A percentile compares a stretch with the other conserved stretches of the same genome.
Conservation (phyloP, 2,888 invertebrate genomes). For the Spilarctia lutea region DNA sequence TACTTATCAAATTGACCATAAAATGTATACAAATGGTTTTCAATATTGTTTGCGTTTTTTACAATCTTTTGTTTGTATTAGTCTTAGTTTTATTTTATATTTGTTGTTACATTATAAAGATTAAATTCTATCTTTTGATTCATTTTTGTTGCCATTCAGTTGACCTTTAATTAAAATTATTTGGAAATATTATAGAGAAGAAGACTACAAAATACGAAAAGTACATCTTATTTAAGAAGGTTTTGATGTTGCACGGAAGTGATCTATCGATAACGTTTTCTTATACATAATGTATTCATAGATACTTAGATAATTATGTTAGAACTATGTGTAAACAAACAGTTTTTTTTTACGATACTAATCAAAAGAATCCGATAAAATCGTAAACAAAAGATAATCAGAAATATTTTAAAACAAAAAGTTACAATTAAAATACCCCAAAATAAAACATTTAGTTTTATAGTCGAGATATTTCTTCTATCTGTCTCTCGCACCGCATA, state of each 20-base stretch:
- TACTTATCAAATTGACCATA: constrained; percentile 80
- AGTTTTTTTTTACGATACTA: not conserved
- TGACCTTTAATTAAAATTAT: too few species aligned
- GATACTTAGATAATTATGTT: not conserved
- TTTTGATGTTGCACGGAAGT: not conserved
- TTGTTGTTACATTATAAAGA: not conserved
- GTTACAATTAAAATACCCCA: constrained; percentile 34
- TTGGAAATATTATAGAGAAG: too few species aligned
- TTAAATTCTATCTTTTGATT: not conserved
- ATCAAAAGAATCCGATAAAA: not conserved
- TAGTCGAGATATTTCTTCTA: constrained; percentile 31
- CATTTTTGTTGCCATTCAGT: too few species aligned
- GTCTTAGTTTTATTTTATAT: constrained; percentile 45
- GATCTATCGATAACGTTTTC: not conserved
- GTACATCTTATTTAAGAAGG: too few species aligned
- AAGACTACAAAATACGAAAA: too few species aligned
- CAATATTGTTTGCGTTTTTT: constrained; percentile 41
- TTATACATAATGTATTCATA: not conserved
- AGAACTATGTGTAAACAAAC: not conserved
- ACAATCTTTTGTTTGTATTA: constrained; percentile 6
- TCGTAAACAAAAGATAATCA: not conserved
- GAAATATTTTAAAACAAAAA: constrained; percentile 23
- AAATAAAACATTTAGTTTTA: constrained; percentile 16
- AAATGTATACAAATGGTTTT: constrained; percentile 70
- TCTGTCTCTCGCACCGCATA: constrained; percentile 37